Evolutionary conservation across 1,140 invertebrate genomes (phyloP), one percentile per base, ranked within the genome.

Genomic region (Sweltsa coloradensis): DNA sequence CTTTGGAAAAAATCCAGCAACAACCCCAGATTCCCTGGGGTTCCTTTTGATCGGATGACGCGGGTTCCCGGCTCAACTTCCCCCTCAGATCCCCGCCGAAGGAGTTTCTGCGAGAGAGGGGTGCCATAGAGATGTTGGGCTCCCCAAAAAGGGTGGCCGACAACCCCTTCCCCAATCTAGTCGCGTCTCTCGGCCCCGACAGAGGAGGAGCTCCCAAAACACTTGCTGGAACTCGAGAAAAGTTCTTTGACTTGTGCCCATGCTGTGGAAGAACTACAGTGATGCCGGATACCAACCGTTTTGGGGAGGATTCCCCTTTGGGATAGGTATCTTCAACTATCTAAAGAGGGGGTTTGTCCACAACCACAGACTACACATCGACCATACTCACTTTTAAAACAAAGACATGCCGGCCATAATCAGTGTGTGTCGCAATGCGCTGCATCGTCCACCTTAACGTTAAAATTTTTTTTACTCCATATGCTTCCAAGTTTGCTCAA

Each of bases 91-190:
- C 92, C 80, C 81, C 81, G 0, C 72, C 85, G 0, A 61, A 75
- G 0, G 53, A 64, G 1, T 76, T 73, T 53, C 66, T 89, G 3
- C 0, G 18, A 1, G 26, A 23, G 2, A 49, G 51, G 11, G 69
- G 66, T 1, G 76, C 78, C 7, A 70, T 83, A 6, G 81, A 84
- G 60, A 67, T 89, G 51, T 57, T 78, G 40, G 86, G 87, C 13
- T 89, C 83, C 60, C n/a, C n/a, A n/a, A 88, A 83, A 53, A 89
- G 89, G 69, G 75, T 88, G 3, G 86, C 72, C 1, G 84, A 86
- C 55, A 89, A 90, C 57, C 89, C 86, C 0, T 89, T 83, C 58
- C 84, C 84, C 0, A 91, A 92, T 61, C 53, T 90, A 23, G 71
- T 86, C 0, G 76, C 85, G 0, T 64, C 59, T 90, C 0, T 78